Evolutionary conservation across 2,113 vertebrate species (phyloP).

Genomic region (Vireo altiloquus): DNA sequence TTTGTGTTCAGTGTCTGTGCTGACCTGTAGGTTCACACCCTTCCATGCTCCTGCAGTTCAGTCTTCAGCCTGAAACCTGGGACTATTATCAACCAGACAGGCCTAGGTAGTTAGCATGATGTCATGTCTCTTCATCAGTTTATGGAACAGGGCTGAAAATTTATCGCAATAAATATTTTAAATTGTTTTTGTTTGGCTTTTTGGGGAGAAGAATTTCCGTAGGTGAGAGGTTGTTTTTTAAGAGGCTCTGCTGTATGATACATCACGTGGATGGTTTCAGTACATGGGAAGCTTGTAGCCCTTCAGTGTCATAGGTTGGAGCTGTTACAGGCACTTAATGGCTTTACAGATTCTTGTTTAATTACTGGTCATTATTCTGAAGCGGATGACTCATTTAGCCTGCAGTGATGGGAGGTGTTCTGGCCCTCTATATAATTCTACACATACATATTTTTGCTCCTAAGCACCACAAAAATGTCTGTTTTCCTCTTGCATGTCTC

Average conservation of each 20-base stretch:
- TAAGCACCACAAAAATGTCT: neutral
- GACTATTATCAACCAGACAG: neutral
- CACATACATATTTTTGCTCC: neutral
- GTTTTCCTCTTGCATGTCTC: neutral
- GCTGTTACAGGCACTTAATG: neutral
- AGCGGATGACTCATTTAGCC: conserved; percentile 27
- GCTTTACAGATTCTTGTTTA: conserved; percentile 7
- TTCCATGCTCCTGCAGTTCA: neutral
- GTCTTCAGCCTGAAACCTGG: neutral
- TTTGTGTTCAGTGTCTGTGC: neutral
- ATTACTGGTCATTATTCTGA: conserved; percentile 27
- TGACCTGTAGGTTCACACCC: neutral
- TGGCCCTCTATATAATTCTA: neutral
- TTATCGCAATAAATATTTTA: conserved; percentile 35
- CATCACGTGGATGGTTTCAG: neutral
- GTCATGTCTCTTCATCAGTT: conserved; percentile 14
- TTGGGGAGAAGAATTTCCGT: conserved; percentile 14
- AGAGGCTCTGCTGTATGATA: neutral
- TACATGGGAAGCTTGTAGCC: neutral
- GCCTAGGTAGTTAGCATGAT: conserved; percentile 36
- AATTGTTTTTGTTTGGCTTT: conserved; percentile 50
- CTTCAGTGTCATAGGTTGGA: neutral
- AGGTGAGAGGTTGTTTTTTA: conserved; percentile 28
- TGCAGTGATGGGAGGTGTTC: neutral
- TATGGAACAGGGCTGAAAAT: neutral